Conservation (phyloP, 2,113 vertebrate genomes). For the Lophotis ruficrista region DNA sequence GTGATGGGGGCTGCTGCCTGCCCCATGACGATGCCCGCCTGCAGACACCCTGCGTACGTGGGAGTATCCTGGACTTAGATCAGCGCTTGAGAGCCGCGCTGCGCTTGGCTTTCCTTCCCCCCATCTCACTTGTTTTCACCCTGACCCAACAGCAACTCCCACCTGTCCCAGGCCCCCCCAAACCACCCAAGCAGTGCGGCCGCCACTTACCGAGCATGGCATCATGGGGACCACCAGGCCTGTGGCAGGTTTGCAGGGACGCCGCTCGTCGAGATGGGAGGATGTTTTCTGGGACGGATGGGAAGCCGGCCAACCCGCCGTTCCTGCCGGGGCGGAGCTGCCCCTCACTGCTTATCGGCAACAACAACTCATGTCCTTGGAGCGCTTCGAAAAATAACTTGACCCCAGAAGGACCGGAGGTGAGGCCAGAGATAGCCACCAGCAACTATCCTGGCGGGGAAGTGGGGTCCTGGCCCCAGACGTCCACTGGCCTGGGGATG, state of each 20-base stretch:
- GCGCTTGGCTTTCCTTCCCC: neutral
- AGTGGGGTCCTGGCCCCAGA: neutral
- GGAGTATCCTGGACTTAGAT: neutral
- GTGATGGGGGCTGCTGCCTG: neutral
- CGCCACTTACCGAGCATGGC: neutral
- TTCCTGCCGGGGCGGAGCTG: slow-evolving; percentile 49
- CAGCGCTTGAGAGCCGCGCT: accelerated
- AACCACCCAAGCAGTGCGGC: accelerated
- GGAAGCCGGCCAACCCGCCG: neutral
- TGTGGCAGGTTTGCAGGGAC: neutral
- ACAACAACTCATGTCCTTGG: slow-evolving; percentile 44
- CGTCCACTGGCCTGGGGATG: neutral
- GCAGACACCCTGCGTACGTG: neutral
- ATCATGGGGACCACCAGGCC: accelerated
- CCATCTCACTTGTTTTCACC: neutral
- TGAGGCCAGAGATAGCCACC: neutral
- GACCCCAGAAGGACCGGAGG: neutral
- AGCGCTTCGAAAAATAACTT: neutral
- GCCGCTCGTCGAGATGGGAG: neutral
- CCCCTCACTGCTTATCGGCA: neutral
- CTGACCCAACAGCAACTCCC: neutral
- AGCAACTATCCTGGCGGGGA: neutral
- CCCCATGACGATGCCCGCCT: neutral
- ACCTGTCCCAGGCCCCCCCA: neutral
- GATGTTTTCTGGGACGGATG: neutral